Base-by-base conservation (phyloP, 2,797 vertebrate genomes). In the Pantherophis vulpinus region DNA sequence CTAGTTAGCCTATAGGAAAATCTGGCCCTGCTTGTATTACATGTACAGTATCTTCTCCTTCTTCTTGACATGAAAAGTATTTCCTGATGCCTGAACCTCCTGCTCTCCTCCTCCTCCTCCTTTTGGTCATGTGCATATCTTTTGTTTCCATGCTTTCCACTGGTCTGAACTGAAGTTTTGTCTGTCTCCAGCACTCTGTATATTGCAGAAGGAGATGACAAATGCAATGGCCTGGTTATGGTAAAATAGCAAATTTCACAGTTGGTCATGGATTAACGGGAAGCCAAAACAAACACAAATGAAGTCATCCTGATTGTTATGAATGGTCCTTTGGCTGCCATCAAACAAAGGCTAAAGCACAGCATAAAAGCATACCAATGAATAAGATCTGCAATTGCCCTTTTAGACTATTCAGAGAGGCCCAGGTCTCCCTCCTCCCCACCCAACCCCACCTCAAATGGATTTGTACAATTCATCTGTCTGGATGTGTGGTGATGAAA, bases 231-330 rank as follows among this genome's bases (percentile, higher is more conserved):
- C 61, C 87, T n/a, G 94, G 91, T 93, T 97, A 97, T 94, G 93
- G 96, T 95, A 97, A 97, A 97, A 96, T 70, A 93, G 94, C 89
- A 96, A 92, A 97, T 97, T 97, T 98, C 96, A 94, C 96, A 96
- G 94, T 97, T 97, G 96, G 94, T 97, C 97, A 96, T 91, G 97
- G 94, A 95, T 95, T 97, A 97, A 97, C 93, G 94, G 95, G 96
- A 97, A 96, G 95, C 87, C 91, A 97, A 98, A 98, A 97, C 95
- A 97, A 97, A 97, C 92, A 95, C 94, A 96, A 96, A 97, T 95
- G 96, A 97, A 97, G 94, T 96, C 96, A 95, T 96, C 95, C 92
- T 94, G 91, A 95, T 96, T 97, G 95, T 93, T 96, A 95, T 90
- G 94, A 96, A 93, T 95, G 93, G 96, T 95, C 94, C 96, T 97